Base-by-base conservation (phyloP, 2,113 vertebrate species). In the Nematolebias whitei region DNA sequence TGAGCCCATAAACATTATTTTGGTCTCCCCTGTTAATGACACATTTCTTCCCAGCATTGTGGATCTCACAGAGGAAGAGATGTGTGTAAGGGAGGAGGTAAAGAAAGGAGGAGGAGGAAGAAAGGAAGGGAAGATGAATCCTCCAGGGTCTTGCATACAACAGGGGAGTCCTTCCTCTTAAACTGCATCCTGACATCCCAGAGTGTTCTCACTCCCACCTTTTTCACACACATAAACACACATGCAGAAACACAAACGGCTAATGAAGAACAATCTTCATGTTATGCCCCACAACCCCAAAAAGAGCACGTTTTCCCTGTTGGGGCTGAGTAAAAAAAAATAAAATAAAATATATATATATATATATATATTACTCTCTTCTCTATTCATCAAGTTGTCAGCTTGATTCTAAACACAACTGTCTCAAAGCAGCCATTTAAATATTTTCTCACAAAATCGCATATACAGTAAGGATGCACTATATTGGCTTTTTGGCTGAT, bases 1-100 rank as follows among this genome's bases (percentile, higher is more conserved):
- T 84, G 79, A 91, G 88, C 85, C 86, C 84, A 88, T 87, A 91
- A 92, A 92, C 87, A 83, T 87, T 90, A 90, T 90, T 91, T 91
- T 84, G 85, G 87, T 90, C 86, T 89, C 86, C 84, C 83, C 76
- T 87, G 85, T 86, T 90, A 90, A 88, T 89, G 88, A 91, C 87
- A 88, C 84, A 87, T 84, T 87, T 89, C 85, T 92, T 91, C 90
- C 90, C 90, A 92, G 76, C 85, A 89, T 88, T 89, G 85, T 83
- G 72, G 79, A 76, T 83, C 71, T 86, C 80, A 79, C 84, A 88
- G 83, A 89, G 79, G 82, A 88, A 76, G 74, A 74, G 56, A 80
- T 82, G 83, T 82, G 67, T 77, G 76, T 85, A 49, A 71, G 49
- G 60, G 79, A 55, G 76, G 45, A 48, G 35, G 26, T 4, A 19